A percentile compares a stretch with the other conserved stretches of the same genome.
These are phyloP conservation scores for Syngnathus acus DNA, from an alignment of 2,797 vertebrate genomes.

Conservation along the genomic window DNA sequence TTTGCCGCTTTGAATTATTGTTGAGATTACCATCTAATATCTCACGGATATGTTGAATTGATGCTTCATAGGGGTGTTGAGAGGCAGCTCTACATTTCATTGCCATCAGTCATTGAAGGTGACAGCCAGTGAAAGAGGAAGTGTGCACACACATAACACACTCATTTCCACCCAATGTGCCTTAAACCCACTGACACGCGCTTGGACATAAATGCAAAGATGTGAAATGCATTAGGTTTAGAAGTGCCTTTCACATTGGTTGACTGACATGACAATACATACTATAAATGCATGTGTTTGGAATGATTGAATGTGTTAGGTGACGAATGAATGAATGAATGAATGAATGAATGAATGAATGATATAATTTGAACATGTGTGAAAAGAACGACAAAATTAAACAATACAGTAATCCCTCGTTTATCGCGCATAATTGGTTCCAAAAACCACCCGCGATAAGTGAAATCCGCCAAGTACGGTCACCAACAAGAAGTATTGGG, in stretches of 20 bases:
- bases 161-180: constrained; percentile 12
- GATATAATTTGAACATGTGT: too few species aligned
- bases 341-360: too few species aligned
- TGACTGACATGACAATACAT: neutral
- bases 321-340: neutral
- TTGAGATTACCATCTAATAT: constrained; percentile 15
- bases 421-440: too few species aligned
- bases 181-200: constrained; percentile 18
- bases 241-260: neutral
- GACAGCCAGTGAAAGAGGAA: constrained; percentile 18
- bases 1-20: constrained; percentile 25
- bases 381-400: too few species aligned
- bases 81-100: constrained; percentile 6
- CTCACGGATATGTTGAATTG: constrained; percentile 16
- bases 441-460: too few species aligned
- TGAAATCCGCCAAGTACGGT: too few species aligned
- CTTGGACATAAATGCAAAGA: neutral
- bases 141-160: constrained; percentile 30
- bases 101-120: constrained; percentile 30
- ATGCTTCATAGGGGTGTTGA: constrained; percentile 15
- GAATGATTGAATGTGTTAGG: neutral
- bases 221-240: neutral
- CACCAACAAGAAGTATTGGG: too few species aligned
- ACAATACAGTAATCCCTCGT: too few species aligned
- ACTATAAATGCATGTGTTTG: neutral